Evolutionary conservation across 2,888 invertebrate genomes (phyloP).

Genomic region (Melikaiella ostensackeni): DNA sequence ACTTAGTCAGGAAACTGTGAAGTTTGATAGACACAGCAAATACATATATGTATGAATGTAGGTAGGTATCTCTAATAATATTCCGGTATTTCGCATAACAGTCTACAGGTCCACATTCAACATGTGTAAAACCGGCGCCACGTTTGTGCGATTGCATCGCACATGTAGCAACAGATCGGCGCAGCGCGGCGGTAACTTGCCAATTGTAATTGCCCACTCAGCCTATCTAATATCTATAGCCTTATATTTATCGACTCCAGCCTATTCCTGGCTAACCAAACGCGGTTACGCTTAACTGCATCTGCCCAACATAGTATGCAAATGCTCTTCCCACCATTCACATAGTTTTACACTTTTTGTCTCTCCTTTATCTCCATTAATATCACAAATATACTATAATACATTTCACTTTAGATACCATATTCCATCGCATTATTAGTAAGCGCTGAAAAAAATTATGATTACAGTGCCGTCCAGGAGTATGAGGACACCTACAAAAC

Average conservation of each 20-base stretch:
- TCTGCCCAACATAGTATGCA: conserved; percentile 23
- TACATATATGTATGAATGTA: conserved; percentile 8
- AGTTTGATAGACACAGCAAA: neutral
- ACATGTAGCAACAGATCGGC: conserved; percentile 33
- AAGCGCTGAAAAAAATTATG: too few relatives aligned
- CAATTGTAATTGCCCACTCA: conserved; percentile 39
- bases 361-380: neutral
- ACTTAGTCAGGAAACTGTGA: too few relatives aligned
- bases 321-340: conserved; percentile 19
- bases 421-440: neutral
- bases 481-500: too few relatives aligned
- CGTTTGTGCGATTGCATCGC: conserved; percentile 19
- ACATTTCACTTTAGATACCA: neutral
- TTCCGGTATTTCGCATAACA: neutral
- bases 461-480: too few relatives aligned
- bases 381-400: neutral
- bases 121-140: conserved; percentile 30
- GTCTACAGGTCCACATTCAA: neutral
- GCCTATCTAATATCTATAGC: conserved; percentile 23
- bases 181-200: conserved; percentile 28
- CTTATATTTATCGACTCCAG: conserved; percentile 29
- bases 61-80: neutral
- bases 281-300: conserved; percentile 27
- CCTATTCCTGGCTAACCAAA: conserved; percentile 32
- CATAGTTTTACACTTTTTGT: conserved; percentile 12